Conservation (phyloP, 2,113 vertebrate genomes). For the Furnarius figulus region DNA sequence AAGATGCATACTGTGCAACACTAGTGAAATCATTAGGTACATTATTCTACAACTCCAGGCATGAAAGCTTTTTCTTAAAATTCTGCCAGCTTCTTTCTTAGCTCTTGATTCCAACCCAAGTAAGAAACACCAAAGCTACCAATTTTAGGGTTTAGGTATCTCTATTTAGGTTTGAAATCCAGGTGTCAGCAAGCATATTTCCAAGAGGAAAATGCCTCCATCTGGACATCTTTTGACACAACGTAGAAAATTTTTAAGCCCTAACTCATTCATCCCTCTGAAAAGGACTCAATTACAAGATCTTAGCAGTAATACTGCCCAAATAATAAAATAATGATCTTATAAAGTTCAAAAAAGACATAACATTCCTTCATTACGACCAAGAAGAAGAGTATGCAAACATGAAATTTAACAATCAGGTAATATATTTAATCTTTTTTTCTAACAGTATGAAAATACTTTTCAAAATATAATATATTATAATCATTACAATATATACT, state of each 20-base stretch:
- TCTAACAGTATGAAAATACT: background rate
- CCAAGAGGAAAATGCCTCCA: background rate
- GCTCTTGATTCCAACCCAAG: slow-evolving; percentile 20
- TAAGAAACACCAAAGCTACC: background rate
- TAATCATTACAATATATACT: background rate
- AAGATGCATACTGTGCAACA: slow-evolving; percentile 69
- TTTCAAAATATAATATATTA: background rate
- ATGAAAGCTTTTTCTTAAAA: slow-evolving; percentile 46
- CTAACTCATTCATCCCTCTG: background rate
- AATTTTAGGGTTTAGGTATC: background rate
- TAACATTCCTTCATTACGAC: background rate
- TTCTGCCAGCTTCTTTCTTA: slow-evolving; percentile 20
- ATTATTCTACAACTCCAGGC: slow-evolving; percentile 58
- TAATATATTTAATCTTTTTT: background rate
- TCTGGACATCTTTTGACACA: background rate
- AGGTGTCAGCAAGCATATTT: background rate
- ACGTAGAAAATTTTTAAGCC: background rate
- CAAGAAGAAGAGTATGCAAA: background rate
- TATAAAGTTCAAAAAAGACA: background rate
- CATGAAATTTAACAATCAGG: background rate
- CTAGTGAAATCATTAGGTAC: slow-evolving; percentile 60
- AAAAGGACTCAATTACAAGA: background rate
- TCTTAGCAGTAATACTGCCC: background rate
- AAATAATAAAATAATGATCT: background rate
- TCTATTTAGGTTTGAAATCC: background rate